Evolutionary conservation across 2,113 vertebrate genomes (phyloP).

Genomic region (Corapipo altera): DNA sequence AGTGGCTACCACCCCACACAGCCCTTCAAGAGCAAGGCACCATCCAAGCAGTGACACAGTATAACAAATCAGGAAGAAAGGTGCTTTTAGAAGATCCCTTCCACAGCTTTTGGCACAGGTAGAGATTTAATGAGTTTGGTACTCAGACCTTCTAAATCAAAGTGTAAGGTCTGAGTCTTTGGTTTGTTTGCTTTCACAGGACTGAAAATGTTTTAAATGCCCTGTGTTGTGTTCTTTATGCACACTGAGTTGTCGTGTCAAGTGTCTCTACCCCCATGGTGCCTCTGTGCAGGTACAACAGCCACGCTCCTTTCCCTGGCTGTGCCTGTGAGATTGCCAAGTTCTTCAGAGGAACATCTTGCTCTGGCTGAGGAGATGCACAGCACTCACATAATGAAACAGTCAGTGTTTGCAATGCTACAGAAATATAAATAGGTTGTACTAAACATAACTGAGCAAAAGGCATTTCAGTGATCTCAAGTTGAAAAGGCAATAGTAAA

Average conservation of each 20-base stretch:
- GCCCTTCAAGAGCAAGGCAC: neutral
- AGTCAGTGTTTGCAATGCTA: neutral
- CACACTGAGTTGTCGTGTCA: neutral
- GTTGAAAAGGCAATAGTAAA: neutral
- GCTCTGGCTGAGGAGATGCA: neutral
- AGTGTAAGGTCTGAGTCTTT: neutral
- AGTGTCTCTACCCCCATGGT: rapidly evolving
- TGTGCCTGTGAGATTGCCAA: neutral
- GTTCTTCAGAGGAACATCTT: neutral
- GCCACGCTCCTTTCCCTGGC: neutral
- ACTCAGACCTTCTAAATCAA: neutral
- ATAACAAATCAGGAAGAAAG: neutral
- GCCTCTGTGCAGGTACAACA: neutral
- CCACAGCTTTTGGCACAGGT: neutral
- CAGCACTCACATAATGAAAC: neutral
- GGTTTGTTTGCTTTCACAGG: neutral
- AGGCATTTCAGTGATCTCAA: neutral
- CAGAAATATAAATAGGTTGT: neutral
- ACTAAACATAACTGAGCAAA: neutral
- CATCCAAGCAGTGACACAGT: neutral
- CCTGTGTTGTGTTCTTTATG: neutral
- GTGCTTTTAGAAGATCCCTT: neutral
- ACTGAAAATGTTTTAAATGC: neutral
- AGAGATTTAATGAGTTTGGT: neutral
- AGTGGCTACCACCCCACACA: neutral